Evolutionary conservation across 1,140 invertebrate species (phyloP), one percentile per base, ranked within the genome.

Genomic region (Drosophila biarmipes): DNA sequence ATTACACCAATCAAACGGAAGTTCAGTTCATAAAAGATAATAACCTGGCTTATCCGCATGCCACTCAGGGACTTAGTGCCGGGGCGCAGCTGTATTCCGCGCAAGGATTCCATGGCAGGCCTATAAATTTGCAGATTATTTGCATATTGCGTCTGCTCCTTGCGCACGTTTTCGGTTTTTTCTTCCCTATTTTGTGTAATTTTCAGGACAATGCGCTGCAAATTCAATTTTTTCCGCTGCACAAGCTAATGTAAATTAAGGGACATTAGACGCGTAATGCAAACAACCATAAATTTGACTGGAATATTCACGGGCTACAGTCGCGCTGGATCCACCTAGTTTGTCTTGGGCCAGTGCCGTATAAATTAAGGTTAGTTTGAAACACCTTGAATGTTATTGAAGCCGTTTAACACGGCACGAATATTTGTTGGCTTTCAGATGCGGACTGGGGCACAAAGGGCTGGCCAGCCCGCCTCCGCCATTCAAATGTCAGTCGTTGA

Each of bases 71-170:
- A 63, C 45, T 61, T 71, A 49, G 24, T 48, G 29, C 55, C 54
- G 17, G 27, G 40, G 43, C 45, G 43, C 79, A 79, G 66, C 61
- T 49, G 42, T 35, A 59, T 37, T 54, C 63, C 10, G 17, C 34
- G 42, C 51, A 74, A 40, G 17, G 45, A 71, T 29, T 71, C 74
- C 6, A 10, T 21, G 24, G 68, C 82, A 89, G 80, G 84, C 84
- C 84, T 89, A 89, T 89, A 89, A 89, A 89, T 89, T 89, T 89
- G 71, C 81, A 89, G 85, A 89, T 89, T 89, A 89, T 89, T 89
- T 89, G 84, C 84, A 89, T 89, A 89, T 84, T 84, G 71, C 63
- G 67, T 62, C 57, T 64, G 29, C 49, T 59, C 14, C 58, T 38
- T 45, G 27, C 66, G 73, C 77, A 85, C 78, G 74, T 86, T 80